phyloP scores from a whole-genome alignment of 1,140 invertebrate species.

The Drosophila cardini region DNA sequence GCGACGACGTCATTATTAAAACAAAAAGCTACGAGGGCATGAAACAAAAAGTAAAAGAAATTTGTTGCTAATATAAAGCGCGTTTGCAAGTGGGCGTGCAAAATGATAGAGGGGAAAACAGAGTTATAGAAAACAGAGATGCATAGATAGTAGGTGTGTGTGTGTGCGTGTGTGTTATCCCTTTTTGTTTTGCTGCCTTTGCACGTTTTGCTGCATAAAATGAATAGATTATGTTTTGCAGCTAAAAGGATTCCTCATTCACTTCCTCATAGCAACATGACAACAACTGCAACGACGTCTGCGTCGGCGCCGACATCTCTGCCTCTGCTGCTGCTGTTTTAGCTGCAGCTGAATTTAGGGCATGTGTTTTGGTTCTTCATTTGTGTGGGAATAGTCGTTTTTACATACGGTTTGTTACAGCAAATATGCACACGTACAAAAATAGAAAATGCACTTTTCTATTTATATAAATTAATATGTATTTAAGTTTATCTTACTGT shows the following conservation, averaged over 20 bases:
- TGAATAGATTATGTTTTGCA: conserved; percentile 79
- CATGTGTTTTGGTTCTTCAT: conserved; percentile 36
- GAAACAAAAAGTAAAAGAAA: conserved; percentile 36
- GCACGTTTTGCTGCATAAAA: conserved; percentile 72
- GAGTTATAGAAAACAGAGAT: conserved; percentile 11
- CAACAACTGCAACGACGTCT: conserved; percentile 45
- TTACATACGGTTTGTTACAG: background rate
- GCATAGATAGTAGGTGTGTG: background rate
- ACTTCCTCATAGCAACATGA: conserved; percentile 49
- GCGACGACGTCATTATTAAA: conserved; percentile 61
- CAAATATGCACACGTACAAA: background rate
- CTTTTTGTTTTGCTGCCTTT: conserved; percentile 46
- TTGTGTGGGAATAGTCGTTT: background rate
- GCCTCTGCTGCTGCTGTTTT: conserved; percentile 36
- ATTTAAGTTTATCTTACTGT: background rate
- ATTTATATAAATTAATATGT: background rate
- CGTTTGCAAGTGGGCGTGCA: conserved; percentile 50
- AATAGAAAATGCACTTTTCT: background rate
- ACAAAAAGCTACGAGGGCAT: conserved; percentile 59
- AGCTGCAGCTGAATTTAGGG: conserved; percentile 62
- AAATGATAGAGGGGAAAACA: conserved; percentile 1
- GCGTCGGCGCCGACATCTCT: conserved; percentile 36
- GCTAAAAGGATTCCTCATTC: conserved; percentile 73
- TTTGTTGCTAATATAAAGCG: conserved; percentile 73
- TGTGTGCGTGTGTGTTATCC: conserved; percentile 6